These are phyloP conservation scores for Xylocopa sonorina DNA, from an alignment of 1,140 invertebrate species.

Conservation along the genomic window DNA sequence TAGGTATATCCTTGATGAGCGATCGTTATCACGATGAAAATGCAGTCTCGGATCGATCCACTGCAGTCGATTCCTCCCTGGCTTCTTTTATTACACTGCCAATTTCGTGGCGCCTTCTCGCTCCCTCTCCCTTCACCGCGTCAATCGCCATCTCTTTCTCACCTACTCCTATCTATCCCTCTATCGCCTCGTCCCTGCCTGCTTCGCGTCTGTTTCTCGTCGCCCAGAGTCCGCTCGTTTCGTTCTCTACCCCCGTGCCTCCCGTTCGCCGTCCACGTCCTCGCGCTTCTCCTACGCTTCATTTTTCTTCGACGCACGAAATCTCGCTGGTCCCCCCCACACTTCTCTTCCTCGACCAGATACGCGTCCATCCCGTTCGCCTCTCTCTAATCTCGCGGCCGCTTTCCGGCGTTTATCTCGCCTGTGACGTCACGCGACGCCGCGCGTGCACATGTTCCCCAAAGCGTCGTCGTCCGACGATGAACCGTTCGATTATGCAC, in stretches of 20 bases:
- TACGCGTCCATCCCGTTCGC: constrained; percentile 42
- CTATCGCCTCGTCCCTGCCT: neutral
- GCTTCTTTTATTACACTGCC: constrained; percentile 68
- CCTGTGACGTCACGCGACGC: constrained; percentile 53
- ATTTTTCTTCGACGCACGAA: constrained; percentile 46
- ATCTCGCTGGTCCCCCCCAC: constrained; percentile 46
- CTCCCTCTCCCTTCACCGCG: constrained; percentile 17
- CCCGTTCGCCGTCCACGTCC: neutral
- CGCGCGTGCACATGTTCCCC: constrained; percentile 54
- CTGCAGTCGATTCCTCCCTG: constrained; percentile 62
- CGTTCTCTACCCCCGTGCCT: neutral
- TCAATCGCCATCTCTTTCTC: neutral
- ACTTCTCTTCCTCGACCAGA: neutral
- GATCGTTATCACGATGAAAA: constrained; percentile 70
- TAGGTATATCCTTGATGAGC: constrained; percentile 69
- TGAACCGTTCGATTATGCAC: constrained; percentile 65
- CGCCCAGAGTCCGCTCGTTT: neutral
- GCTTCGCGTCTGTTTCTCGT: constrained; percentile 11
- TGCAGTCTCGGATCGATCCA: constrained; percentile 67
- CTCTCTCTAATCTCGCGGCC: constrained; percentile 42
- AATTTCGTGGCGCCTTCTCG: constrained; percentile 63
- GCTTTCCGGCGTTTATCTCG: constrained; percentile 61
- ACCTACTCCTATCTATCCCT: too few species aligned
- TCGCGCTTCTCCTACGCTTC: constrained; percentile 35
- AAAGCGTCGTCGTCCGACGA: constrained; percentile 39